A percentile compares a stretch with the other conserved stretches of the same genome.
Evolutionary conservation across 1,140 invertebrate genomes (phyloP).

Genomic region (Teleopsis dalmanni): DNA sequence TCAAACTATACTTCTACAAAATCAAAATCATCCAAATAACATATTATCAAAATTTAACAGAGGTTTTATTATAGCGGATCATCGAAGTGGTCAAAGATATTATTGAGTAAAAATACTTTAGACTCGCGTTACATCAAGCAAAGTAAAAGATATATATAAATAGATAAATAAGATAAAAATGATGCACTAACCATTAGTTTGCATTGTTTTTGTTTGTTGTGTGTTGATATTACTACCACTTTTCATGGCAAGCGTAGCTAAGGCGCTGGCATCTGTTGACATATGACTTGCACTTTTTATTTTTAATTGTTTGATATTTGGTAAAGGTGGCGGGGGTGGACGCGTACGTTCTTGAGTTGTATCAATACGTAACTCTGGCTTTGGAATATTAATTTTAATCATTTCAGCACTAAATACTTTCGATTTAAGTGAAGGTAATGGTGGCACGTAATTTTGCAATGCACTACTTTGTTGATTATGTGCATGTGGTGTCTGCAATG

Average conservation of each 20-base stretch:
- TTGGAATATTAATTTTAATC: constrained; percentile 43
- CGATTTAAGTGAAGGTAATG: constrained; percentile 37
- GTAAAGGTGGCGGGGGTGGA: constrained; percentile 15
- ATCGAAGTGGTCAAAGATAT: too few relatives aligned
- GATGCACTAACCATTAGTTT: too few relatives aligned
- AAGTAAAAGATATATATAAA: too few relatives aligned
- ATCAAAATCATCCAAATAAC: too few relatives aligned
- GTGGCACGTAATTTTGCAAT: constrained; percentile 40
- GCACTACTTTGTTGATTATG: constrained; percentile 38
- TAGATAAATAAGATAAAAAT: too few relatives aligned
- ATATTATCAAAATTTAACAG: too few relatives aligned
- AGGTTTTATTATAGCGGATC: too few relatives aligned
- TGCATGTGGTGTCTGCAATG: constrained; percentile 11
- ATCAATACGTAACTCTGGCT: constrained; percentile 28
- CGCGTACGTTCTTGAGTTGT: constrained; percentile 7
- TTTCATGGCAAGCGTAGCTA: constrained; percentile 21
- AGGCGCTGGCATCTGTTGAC: neutral
- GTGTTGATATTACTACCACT: constrained; percentile 14
- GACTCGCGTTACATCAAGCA: too few relatives aligned
- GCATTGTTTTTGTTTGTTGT: too few relatives aligned
- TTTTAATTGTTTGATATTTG: neutral
- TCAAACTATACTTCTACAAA: too few relatives aligned
- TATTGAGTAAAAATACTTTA: too few relatives aligned
- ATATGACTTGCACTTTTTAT: neutral
- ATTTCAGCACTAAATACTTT: constrained; percentile 39